Evolutionary conservation across 2,797 vertebrate genomes (phyloP).

Genomic region (Nothura maculosa): DNA sequence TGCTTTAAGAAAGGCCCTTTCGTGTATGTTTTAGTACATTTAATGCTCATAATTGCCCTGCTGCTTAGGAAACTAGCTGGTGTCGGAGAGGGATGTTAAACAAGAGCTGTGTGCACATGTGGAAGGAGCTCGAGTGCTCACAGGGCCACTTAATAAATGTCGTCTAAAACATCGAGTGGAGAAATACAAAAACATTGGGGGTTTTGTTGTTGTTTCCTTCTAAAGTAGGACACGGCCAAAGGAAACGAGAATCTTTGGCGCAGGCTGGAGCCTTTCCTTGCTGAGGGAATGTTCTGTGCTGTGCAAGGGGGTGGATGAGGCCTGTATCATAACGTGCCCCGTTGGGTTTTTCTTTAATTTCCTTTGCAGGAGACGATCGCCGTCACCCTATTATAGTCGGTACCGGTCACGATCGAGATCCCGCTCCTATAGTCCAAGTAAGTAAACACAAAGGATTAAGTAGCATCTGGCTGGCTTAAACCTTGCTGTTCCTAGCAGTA

Average conservation of each 20-base stretch:
- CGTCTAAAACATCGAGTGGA: conserved; percentile 3
- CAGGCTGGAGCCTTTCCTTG: conserved; percentile 35
- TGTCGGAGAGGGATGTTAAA: conserved; percentile 42
- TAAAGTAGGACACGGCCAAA: conserved; percentile 11
- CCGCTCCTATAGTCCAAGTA: conserved; percentile 94
- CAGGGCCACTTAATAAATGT: conserved; percentile 28
- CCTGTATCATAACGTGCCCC: conserved; percentile 41
- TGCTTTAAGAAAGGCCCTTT: conserved; percentile 55
- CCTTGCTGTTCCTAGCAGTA: background rate
- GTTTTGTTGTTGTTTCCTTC: no score
- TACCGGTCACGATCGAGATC: conserved; percentile 93
- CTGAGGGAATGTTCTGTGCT: conserved; percentile 48
- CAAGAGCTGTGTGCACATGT: conserved; percentile 35
- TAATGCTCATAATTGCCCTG: conserved; percentile 23
- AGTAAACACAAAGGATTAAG: conserved; percentile 73
- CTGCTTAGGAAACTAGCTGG: conserved; percentile 42
- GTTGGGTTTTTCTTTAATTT: conserved; percentile 43
- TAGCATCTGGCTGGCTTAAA: background rate
- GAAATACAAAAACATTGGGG: conserved; percentile 44
- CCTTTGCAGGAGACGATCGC: conserved; percentile 87
- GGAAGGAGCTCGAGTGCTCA: background rate
- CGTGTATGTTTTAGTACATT: conserved; percentile 58
- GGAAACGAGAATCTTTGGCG: conserved; percentile 52
- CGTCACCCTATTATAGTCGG: conserved; percentile 93
- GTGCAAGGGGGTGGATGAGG: conserved; percentile 36